phyloP scores from a whole-genome alignment of 2,888 invertebrate genomes.

The Hoplodrina ambigua region DNA sequence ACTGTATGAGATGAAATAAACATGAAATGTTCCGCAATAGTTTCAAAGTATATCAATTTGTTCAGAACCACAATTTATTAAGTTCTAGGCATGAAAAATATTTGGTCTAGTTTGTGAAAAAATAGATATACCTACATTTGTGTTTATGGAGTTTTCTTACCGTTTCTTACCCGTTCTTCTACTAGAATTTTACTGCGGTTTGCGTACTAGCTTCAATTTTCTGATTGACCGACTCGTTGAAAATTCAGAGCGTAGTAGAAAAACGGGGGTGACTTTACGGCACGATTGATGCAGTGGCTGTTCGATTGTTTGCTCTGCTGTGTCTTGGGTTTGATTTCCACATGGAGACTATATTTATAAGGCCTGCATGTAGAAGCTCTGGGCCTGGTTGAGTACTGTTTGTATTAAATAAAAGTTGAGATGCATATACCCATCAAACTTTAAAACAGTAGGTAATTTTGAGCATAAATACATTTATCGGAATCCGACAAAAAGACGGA shows the following conservation, averaged over 20 bases:
- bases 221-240: neutral
- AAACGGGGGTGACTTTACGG: too few relatives aligned
- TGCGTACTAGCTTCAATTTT: neutral
- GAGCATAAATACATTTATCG: too few relatives aligned
- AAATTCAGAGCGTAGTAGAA: too few relatives aligned
- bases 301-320: too few relatives aligned
- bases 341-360: too few relatives aligned
- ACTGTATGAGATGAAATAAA: slow-evolving; percentile 29
- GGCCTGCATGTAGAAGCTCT: too few relatives aligned
- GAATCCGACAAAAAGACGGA: too few relatives aligned
- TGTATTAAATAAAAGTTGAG: neutral
- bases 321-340: too few relatives aligned
- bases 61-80: slow-evolving; percentile 10
- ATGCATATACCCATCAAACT: neutral
- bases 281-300: too few relatives aligned
- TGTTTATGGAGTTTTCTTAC: neutral
- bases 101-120: neutral
- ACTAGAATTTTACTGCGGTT: neutral
- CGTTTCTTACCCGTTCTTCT: neutral
- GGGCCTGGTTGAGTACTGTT: too few relatives aligned
- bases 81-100: slow-evolving; percentile 4
- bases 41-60: slow-evolving; percentile 28
- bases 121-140: neutral
- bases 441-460: too few relatives aligned
- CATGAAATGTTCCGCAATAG: slow-evolving; percentile 8